phyloP scores from a whole-genome alignment of 2,888 invertebrate species.

The Margaritifera margaritifera region DNA sequence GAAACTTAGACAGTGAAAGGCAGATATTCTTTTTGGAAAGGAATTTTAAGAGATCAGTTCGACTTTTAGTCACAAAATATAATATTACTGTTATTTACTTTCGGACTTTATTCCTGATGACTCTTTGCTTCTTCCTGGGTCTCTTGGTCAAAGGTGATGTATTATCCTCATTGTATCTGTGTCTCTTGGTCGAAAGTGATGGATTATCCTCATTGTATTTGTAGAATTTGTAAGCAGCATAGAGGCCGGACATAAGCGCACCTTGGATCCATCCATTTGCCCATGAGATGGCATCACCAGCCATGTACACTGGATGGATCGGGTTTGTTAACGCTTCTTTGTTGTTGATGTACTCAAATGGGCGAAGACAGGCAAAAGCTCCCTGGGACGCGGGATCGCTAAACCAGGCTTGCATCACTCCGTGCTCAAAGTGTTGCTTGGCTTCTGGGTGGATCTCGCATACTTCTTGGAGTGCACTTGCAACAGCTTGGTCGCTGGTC shows the following conservation, averaged over 20 bases:
- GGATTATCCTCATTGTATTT: too few relatives aligned
- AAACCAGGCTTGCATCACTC: conserved; percentile 33
- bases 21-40: too few relatives aligned
- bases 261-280: conserved; percentile 33
- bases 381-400: conserved; percentile 28
- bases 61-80: too few relatives aligned
- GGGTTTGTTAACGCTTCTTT: conserved; percentile 15
- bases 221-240: conserved; percentile 24
- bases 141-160: too few relatives aligned
- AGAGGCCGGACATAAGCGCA: conserved; percentile 18
- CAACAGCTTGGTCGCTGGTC: conserved; percentile 18
- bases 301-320: conserved; percentile 25
- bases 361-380: conserved; percentile 18
- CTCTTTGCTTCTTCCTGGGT: too few relatives aligned
- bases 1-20: too few relatives aligned
- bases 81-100: too few relatives aligned
- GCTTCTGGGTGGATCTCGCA: conserved; percentile 30
- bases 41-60: too few relatives aligned
- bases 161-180: too few relatives aligned
- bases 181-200: too few relatives aligned
- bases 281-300: conserved; percentile 38
- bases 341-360: conserved; percentile 22
- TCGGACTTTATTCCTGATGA: too few relatives aligned
- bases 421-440: conserved; percentile 30
- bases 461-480: conserved; percentile 27